Conservation (phyloP, 2,113 vertebrate species). For the Suncus etruscus region DNA sequence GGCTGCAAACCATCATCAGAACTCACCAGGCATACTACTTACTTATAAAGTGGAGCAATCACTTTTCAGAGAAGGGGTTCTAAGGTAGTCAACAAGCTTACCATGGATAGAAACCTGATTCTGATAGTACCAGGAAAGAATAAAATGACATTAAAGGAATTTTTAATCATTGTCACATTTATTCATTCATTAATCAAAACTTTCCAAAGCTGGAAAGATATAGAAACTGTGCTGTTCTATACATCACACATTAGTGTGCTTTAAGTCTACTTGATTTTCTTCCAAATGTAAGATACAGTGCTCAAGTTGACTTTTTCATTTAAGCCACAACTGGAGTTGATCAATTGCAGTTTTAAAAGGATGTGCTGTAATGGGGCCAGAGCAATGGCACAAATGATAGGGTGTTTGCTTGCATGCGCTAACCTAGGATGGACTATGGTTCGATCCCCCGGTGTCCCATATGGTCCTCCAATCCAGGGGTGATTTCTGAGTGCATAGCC, state of each 20-base stretch:
- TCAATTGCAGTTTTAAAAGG: slow-evolving; percentile 19
- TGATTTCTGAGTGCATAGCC: too few relatives aligned
- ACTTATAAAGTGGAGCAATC: slow-evolving; percentile 17
- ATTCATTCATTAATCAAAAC: slow-evolving; percentile 77
- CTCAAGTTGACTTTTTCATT: neutral
- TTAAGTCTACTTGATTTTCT: slow-evolving; percentile 2
- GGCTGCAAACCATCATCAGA: slow-evolving; percentile 47
- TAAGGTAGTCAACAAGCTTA: neutral
- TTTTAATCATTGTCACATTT: slow-evolving; percentile 38
- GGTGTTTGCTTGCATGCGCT: too few relatives aligned
- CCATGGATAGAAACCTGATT: slow-evolving; percentile 38
- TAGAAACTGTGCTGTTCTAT: neutral
- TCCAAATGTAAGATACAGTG: neutral
- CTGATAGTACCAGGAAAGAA: slow-evolving; percentile 55
- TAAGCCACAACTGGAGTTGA: slow-evolving; percentile 38
- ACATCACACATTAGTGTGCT: neutral
- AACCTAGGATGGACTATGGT: too few relatives aligned
- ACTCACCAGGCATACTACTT: slow-evolving; percentile 7
- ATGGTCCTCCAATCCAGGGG: too few relatives aligned
- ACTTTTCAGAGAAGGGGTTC: slow-evolving; percentile 30
- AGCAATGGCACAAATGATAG: too few relatives aligned
- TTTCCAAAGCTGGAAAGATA: slow-evolving; percentile 57
- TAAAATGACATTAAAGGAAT: slow-evolving; percentile 44
- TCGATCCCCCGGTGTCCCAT: too few relatives aligned
- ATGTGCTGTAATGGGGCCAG: neutral